phyloP scores from a whole-genome alignment of 2,888 invertebrate genomes.

The Agrenia bidenticulata region DNA sequence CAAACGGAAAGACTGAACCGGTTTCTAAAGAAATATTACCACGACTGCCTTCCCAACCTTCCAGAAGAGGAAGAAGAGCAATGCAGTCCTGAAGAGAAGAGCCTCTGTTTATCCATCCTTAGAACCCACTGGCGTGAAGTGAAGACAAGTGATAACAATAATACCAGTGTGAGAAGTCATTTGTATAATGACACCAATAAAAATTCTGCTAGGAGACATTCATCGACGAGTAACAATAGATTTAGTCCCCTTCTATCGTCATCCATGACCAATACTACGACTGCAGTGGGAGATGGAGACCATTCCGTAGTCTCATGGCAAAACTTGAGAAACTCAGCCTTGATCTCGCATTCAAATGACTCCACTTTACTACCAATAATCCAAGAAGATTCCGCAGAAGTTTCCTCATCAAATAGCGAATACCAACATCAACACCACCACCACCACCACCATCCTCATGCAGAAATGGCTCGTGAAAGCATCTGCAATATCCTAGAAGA shows the following conservation, averaged over 20 bases:
- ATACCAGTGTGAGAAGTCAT: not conserved
- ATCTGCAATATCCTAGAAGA: slow-evolving; percentile 22
- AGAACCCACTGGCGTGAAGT: slow-evolving; percentile 38
- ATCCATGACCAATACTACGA: not conserved
- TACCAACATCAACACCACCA: not conserved
- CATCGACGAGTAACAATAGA: not conserved
- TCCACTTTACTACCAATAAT: slow-evolving; percentile 27
- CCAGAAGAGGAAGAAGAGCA: slow-evolving; percentile 50
- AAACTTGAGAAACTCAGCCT: slow-evolving; percentile 10
- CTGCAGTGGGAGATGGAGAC: not conserved
- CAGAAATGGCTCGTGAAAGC: not conserved
- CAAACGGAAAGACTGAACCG: slow-evolving; percentile 50
- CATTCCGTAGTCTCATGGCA: slow-evolving; percentile 12
- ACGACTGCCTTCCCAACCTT: slow-evolving; percentile 51
- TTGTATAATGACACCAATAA: not conserved
- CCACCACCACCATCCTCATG: not conserved
- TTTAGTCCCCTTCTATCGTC: slow-evolving; percentile 12
- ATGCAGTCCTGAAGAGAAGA: slow-evolving; percentile 49
- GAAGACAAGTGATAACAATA: not conserved
- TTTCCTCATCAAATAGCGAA: slow-evolving; percentile 17
- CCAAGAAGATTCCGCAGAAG: slow-evolving; percentile 35
- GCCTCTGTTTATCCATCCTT: slow-evolving; percentile 36
- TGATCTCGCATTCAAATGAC: slow-evolving; percentile 3
- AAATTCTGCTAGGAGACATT: not conserved
- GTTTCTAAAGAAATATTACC: slow-evolving; percentile 50